Percentiles rank a stretch among this genome's conserved stretches.
These are phyloP conservation scores for Phataginus tetradactyla DNA, from an alignment of 2,797 vertebrate species.

Conservation along the genomic window DNA sequence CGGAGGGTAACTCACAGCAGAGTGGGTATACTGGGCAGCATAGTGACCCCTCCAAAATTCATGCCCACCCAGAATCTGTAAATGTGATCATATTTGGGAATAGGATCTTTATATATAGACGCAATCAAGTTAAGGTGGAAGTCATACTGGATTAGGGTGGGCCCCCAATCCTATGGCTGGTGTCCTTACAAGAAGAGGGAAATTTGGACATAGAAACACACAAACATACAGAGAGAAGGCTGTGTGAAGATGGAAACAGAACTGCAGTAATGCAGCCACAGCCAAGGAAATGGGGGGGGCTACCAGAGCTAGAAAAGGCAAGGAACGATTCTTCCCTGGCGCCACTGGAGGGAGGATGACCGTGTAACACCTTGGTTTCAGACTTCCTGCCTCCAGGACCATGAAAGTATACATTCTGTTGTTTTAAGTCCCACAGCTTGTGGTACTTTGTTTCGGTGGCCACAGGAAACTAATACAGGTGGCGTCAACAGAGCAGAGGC, in stretches of 20 bases:
- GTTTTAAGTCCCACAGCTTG: background rate
- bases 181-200: background rate
- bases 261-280: background rate
- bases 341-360: no score
- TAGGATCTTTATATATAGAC: background rate
- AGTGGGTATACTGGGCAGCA: no score
- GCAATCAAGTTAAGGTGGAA: background rate
- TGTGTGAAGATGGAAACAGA: background rate
- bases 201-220: background rate
- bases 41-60: background rate
- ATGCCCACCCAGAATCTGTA: background rate
- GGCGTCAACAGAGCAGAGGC: no score
- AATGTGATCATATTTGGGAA: background rate
- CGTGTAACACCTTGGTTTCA: background rate
- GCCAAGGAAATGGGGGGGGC: background rate
- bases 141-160: background rate
- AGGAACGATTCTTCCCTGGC: background rate
- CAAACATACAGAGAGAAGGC: background rate
- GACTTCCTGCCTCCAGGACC: background rate
- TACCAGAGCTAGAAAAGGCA: background rate
- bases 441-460: background rate
- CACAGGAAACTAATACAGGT: background rate
- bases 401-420: background rate
- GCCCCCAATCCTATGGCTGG: background rate
- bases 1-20: background rate